phyloP scores from a whole-genome alignment of 2,888 invertebrate genomes.

The Protonemura montana region DNA sequence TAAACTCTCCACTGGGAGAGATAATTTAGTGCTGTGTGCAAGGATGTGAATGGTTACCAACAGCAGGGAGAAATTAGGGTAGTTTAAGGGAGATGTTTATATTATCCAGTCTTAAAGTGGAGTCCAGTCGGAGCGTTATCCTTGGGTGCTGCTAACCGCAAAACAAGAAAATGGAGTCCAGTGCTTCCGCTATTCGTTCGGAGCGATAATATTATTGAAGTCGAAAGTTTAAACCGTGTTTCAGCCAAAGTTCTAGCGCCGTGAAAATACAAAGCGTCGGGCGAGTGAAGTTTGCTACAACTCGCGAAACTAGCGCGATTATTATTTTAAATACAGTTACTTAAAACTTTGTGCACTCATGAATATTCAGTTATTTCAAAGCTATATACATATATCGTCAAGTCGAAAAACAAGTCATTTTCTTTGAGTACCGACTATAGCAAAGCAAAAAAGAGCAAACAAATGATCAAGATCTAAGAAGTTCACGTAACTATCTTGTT shows the following conservation, averaged over 20 bases:
- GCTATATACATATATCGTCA: too few species aligned
- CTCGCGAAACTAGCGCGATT: too few species aligned
- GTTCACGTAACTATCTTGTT: not conserved
- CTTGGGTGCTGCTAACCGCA: not conserved
- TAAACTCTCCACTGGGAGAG: not conserved
- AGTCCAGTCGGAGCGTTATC: not conserved
- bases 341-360: too few species aligned
- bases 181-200: not conserved
- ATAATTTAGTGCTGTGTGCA: not conserved
- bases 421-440: not conserved
- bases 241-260: not conserved
- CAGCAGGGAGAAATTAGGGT: not conserved
- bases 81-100: not conserved
- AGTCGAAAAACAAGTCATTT: not conserved
- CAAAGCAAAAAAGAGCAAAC: not conserved
- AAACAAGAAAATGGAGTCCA: not conserved
- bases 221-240: not conserved
- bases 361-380: too few species aligned
- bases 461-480: not conserved
- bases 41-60: too few species aligned
- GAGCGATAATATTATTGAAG: not conserved
- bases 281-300: too few species aligned
- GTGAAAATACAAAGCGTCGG: too few species aligned
- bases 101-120: not conserved
- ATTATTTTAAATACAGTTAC: too few species aligned